Conservation (phyloP, 1,140 invertebrate species). For the Adelges cooleyi region DNA sequence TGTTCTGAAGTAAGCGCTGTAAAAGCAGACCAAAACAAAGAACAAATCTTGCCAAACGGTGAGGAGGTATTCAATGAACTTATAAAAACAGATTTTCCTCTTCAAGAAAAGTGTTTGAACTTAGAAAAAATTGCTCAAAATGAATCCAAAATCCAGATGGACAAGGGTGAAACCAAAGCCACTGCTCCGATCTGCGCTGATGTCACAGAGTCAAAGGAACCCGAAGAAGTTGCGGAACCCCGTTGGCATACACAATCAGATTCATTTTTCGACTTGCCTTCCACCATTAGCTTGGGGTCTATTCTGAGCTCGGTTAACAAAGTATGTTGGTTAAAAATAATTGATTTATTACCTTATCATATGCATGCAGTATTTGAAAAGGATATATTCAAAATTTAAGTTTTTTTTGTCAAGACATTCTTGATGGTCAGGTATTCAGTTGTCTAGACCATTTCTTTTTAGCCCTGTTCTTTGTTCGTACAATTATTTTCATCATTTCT, state of each 20-base stretch:
- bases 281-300: slow-evolving; percentile 32
- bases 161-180: slow-evolving; percentile 1
- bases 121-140: not conserved
- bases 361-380: not conserved
- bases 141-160: not conserved
- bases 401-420: no score
- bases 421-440: no score
- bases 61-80: not conserved
- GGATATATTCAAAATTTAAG: no score
- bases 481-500: no score
- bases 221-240: slow-evolving; percentile 18
- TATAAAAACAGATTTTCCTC: not conserved
- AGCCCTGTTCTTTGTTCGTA: no score
- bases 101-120: not conserved
- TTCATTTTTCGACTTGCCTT: slow-evolving; percentile 5
- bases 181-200: slow-evolving; percentile 9
- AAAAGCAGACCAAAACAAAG: not conserved
- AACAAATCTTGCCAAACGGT: not conserved
- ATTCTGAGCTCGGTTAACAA: slow-evolving; percentile 35
- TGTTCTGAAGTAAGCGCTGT: not conserved
- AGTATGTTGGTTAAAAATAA: slow-evolving; percentile 29
- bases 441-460: no score
- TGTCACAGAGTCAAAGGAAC: not conserved
- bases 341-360: not conserved
- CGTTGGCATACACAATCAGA: slow-evolving; percentile 16